Base-by-base conservation (phyloP, 2,113 vertebrate genomes). In the Leucopsar rothschildi region DNA sequence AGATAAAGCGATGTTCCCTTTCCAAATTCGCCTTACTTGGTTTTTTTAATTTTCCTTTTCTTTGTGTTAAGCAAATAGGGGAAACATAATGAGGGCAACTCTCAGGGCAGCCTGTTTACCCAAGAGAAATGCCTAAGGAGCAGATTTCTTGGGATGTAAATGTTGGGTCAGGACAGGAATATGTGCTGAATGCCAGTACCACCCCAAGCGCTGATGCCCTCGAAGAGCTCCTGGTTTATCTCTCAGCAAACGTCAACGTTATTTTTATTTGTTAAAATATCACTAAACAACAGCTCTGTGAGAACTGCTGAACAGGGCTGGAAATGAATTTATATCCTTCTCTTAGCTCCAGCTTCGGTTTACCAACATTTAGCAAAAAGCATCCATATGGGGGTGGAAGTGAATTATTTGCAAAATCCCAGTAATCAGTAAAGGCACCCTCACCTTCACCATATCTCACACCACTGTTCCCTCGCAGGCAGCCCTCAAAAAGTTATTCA, bases 71-170 rank as follows among this genome's bases (percentile, higher is more conserved):
- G 96, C 97, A 97, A 97, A 97, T 87, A 95, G 96, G 96, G 91
- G 93, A 97, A 98, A 96, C 93, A 90, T 96, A 95, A 97, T 92
- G 95, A 96, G 91, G 96, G 94, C 87, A 97, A 92, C 97, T 98
- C 97, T 97, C 95, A 93, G 97, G 95, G 98, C 98, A 98, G 98
- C 97, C 97, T 93, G 95, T 97, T 97, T 97, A 96, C 96, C 97
- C 97, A 96, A 85, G 97, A 97, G 96, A 94, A 93, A 91, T 97
- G 66, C 96, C 96, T 84, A 87, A 86, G 96, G 98, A 98, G 98
- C 97, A 97, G 97, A 96, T 95, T 97, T 97, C 97, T 97, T 84
- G 71, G 95, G 94, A 97, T 97, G 95, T 97, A 95, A 98, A 97
- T 97, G 97, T 90, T 93, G 92, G 98, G 97, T 98, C 98, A 97